These are phyloP conservation scores for Spatula versicolor DNA, from an alignment of 2,797 vertebrate genomes.

Conservation along the genomic window DNA sequence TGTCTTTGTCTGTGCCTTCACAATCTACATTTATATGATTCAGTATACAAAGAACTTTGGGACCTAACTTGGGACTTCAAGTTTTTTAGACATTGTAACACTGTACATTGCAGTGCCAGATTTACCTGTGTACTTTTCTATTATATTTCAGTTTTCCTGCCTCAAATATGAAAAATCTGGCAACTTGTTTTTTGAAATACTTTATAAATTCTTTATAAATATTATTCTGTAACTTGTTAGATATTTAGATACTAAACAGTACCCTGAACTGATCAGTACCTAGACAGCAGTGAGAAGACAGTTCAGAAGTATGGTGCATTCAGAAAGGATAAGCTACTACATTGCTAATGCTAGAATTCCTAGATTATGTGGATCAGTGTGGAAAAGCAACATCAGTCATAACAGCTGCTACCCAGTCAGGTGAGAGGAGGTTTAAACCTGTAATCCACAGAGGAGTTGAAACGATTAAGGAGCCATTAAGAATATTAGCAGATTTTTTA, in stretches of 20 bases:
- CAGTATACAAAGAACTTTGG: neutral
- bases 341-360: neutral
- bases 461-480: neutral
- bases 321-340: neutral
- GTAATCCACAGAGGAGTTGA: neutral
- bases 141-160: neutral
- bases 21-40: neutral
- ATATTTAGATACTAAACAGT: neutral
- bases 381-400: neutral
- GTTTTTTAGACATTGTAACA: neutral
- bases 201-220: neutral
- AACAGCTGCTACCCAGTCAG: neutral
- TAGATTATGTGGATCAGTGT: neutral
- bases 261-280: neutral
- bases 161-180: neutral
- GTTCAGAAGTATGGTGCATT: neutral
- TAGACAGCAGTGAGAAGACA: neutral
- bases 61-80: neutral
- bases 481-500: neutral
- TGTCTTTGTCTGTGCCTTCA: neutral
- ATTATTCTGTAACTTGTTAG: neutral
- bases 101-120: neutral
- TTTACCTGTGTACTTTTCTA: neutral
- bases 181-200: neutral
- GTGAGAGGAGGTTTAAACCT: neutral